Base-by-base conservation (phyloP, 1,140 invertebrate genomes). In the Wasmannia auropunctata region DNA sequence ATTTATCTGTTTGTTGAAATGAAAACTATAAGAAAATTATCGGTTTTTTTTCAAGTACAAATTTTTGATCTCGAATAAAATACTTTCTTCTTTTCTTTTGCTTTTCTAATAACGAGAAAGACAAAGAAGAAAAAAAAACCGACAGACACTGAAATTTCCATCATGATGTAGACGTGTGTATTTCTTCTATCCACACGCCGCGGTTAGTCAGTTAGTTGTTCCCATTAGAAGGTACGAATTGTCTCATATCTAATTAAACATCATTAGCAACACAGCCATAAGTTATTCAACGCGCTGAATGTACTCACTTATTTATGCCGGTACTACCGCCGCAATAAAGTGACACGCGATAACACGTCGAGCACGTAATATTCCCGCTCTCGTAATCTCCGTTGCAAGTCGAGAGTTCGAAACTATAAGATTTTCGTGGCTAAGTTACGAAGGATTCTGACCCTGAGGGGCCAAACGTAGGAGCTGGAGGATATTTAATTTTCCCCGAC, bases 401-500 rank as follows among this genome's bases (percentile, higher is more conserved):
- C 28, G 28, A 37, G 49, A 75, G 37, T 85, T 89, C 67, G 77
- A 70, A 89, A 83, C 62, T 89, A 65, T 86, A 83, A 89, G 77
- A 86, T 67, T 69, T 40, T 46, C 72, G 19, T 49, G 54, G 80
- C 34, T 77, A 84, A 88, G 56, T 87, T 87, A 70, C 75, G 60
- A 87, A 85, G 70, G 79, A 22, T 54, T 69, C 28, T 49, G 74
- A 79, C 22, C 72, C 37, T 56, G 19, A 31, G 43, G 28, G 56
- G 31, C 19, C 43, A 19, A 80, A 31, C 49, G 63, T 51, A 87
- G 69, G 28, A 63, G 31, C 74, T 16, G 28, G 10, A 63, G 74
- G 80, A 87, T 90, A 90, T 89, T 90, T 90, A 89, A 90, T 90
- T 90, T 90, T 87, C 70, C 70, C 25, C 56, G 25, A 10, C 11